phyloP scores from a whole-genome alignment of 2,797 vertebrate genomes.

The Esox masquinongy region DNA sequence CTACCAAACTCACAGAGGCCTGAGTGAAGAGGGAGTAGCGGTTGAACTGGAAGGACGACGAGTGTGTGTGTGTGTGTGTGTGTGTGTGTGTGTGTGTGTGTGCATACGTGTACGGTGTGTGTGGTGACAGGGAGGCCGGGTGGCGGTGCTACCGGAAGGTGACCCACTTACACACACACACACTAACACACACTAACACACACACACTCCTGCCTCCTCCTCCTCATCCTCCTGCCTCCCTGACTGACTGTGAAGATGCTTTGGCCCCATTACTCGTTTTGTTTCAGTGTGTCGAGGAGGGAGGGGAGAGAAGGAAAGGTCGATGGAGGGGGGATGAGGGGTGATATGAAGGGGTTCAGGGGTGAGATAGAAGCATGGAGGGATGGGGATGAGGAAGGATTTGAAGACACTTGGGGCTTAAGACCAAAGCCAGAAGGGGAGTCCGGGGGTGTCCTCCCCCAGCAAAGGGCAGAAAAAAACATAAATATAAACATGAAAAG shows the following conservation, averaged over 20 bases:
- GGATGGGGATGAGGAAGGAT: neutral
- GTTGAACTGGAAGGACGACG: constrained; percentile 34
- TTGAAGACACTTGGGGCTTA: too few relatives aligned
- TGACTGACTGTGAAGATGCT: constrained; percentile 58
- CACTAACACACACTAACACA: constrained; percentile 63
- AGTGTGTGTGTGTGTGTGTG: constrained; percentile 26
- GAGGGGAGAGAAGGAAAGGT: constrained; percentile 20
- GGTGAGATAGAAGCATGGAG: neutral
- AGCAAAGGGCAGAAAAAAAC: too few relatives aligned
- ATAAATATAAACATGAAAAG: too few relatives aligned
- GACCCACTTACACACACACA: constrained; percentile 72
- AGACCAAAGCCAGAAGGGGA: too few relatives aligned
- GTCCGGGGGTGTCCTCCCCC: too few relatives aligned
- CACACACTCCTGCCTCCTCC: constrained; percentile 46
- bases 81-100: constrained; percentile 20
- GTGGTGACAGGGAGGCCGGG: constrained; percentile 55
- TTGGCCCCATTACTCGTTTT: constrained; percentile 72
- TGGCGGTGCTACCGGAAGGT: constrained; percentile 66
- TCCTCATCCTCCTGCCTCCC: neutral
- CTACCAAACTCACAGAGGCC: constrained; percentile 40
- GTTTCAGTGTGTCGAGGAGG: constrained; percentile 52
- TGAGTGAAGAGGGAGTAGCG: constrained; percentile 23
- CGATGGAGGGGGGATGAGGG: constrained; percentile 11
- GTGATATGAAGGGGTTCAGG: constrained; percentile 18
- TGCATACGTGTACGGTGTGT: constrained; percentile 41